Conservation (phyloP, 2,888 invertebrate genomes). For the Psococerastis gibbosa region DNA sequence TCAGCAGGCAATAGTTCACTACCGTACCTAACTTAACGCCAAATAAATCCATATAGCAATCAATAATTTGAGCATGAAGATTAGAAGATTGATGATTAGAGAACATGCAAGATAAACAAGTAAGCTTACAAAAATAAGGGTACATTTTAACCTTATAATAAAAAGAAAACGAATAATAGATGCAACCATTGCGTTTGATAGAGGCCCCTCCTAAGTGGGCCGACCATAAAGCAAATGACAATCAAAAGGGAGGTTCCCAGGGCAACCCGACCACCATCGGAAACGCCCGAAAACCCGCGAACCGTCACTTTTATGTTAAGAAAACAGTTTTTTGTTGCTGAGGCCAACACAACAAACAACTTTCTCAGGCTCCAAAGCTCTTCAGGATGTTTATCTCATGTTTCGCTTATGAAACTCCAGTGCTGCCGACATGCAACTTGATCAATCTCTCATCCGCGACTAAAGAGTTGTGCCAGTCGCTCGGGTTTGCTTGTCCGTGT, state of each 20-base stretch:
- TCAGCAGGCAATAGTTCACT: too few species aligned
- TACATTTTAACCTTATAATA: too few species aligned
- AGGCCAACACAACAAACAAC: not conserved
- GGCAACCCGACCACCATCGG: conserved; percentile 7
- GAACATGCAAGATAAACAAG: too few species aligned
- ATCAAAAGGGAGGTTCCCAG: conserved; percentile 9
- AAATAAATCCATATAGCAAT: too few species aligned
- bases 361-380: not conserved
- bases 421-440: too few species aligned
- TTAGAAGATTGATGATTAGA: too few species aligned
- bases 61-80: too few species aligned
- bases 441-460: not conserved
- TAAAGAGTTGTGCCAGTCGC: not conserved
- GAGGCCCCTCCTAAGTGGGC: conserved; percentile 8
- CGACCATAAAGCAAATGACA: conserved; percentile 9
- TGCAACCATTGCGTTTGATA: conserved; percentile 7
- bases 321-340: not conserved
- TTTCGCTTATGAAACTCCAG: not conserved
- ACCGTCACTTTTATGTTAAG: not conserved
- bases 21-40: too few species aligned
- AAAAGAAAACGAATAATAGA: conserved; percentile 2
- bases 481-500: not conserved
- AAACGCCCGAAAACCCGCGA: conserved; percentile 1
- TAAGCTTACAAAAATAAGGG: too few species aligned
- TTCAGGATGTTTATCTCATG: too few species aligned